phyloP scores from a whole-genome alignment of 2,888 invertebrate species.

The Drosophila trichaetosa region DNA sequence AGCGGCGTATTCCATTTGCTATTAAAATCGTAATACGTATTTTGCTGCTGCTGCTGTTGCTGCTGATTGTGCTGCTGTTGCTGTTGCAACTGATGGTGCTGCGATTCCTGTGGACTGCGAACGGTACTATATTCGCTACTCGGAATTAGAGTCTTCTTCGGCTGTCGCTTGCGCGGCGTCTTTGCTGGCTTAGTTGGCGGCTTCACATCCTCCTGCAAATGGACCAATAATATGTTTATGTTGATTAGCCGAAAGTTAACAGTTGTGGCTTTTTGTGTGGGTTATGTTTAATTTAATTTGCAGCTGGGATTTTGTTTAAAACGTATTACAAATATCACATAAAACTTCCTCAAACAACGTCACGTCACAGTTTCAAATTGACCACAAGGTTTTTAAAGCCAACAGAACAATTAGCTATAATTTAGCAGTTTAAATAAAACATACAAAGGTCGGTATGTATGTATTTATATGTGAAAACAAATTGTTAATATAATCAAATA shows the following conservation, averaged over 20 bases:
- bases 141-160: conserved; percentile 83
- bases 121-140: conserved; percentile 79
- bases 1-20: conserved; percentile 91
- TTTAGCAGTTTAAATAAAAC: conserved; percentile 19
- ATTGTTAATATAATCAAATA: conserved; percentile 27
- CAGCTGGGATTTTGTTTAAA: conserved; percentile 26
- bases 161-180: conserved; percentile 84
- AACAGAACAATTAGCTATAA: conserved; percentile 37
- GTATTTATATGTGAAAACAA: conserved; percentile 34
- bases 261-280: conserved; percentile 6
- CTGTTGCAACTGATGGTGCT: conserved; percentile 77
- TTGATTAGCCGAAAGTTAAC: conserved; percentile 29
- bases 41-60: conserved; percentile 84
- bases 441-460: conserved; percentile 23
- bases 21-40: conserved; percentile 92
- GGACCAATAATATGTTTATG: conserved; percentile 15
- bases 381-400: conserved; percentile 56
- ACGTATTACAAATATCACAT: conserved; percentile 47
- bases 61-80: conserved; percentile 83
- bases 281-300: conserved; percentile 14
- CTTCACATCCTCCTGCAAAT: conserved; percentile 81
- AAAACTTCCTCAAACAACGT: conserved; percentile 73
- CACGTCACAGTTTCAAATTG: conserved; percentile 84
- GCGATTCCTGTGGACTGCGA: conserved; percentile 80
- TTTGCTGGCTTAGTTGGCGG: conserved; percentile 82